Evolutionary conservation across 2,888 invertebrate genomes (phyloP), one percentile per base, ranked within the genome.

Genomic region (Zelleria hepariella): DNA sequence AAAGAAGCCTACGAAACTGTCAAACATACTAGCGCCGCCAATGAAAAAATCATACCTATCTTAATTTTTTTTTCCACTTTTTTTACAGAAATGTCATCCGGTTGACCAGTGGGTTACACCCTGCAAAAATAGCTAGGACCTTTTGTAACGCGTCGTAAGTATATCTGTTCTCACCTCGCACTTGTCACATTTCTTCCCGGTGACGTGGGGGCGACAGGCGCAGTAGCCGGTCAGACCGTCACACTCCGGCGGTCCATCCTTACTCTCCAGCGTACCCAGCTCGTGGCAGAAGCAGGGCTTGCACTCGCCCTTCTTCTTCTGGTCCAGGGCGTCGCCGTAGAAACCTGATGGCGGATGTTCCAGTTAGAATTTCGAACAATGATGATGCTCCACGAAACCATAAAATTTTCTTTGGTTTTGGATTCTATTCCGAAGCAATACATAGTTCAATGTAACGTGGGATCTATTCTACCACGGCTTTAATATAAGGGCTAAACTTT

Each of bases 221-320:
- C 96, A 97, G 69, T 92, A 93, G 0, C 95, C 96, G 0, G 94
- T 93, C 0, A 94, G 90, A 63, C 94, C 95, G 68, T 96, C 94
- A 69, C 97, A 97, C 57, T 91, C 89, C 2, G 93, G 93, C 27
- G 92, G 93, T 15, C 93, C 95, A 68, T 91, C 94, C 5, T 85
- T 91, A 67, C 92, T 94, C 84, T 93, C 95, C 70, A 91, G 84
- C 0, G 94, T 97, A 1, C 98, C 99, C 0, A 93, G 91, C 0
- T 93, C 91, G 74, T 95, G 94, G 75, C 99, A 99, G 71, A 94
- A 93, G 75, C 98, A 99, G 0, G 93, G 91, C 67, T 94, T 93
- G 72, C 96, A 97, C 69, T 98, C 95, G 20, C 98, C 98, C 79
- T 98, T 98, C 10, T 97, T 97, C 4, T 95, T 94, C 56, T 95